phyloP scores from a whole-genome alignment of 23 tunicate species.

The Styela plicata region DNA sequence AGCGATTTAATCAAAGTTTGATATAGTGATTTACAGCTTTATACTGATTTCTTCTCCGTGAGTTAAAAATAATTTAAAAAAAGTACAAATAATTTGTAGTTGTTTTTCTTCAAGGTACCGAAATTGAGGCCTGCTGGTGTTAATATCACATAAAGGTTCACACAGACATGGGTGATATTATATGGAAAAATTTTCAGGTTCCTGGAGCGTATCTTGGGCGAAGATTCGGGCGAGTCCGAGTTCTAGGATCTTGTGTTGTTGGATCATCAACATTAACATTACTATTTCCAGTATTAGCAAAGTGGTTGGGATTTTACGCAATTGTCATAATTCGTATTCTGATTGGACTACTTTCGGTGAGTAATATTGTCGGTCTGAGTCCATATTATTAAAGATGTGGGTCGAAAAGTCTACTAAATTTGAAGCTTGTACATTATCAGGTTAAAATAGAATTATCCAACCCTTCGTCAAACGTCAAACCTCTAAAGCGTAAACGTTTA shows the following conservation, averaged over 20 bases:
- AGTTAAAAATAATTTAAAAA: too few relatives aligned
- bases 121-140: background rate
- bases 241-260: background rate
- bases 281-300: background rate
- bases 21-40: too few relatives aligned
- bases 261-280: slow-evolving; percentile 12
- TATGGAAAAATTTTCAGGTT: background rate
- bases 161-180: background rate
- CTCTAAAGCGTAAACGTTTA: too few relatives aligned
- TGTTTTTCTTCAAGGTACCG: background rate
- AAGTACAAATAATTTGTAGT: too few relatives aligned
- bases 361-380: too few relatives aligned
- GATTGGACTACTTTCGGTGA: slow-evolving; percentile 1
- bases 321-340: background rate
- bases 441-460: too few relatives aligned
- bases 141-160: background rate
- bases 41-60: too few relatives aligned
- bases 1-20: too few relatives aligned
- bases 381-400: too few relatives aligned
- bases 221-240: slow-evolving; percentile 6
- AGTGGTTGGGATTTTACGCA: background rate
- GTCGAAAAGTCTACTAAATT: too few relatives aligned
- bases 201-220: slow-evolving; percentile 9
- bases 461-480: too few relatives aligned
- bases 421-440: too few relatives aligned